These are phyloP conservation scores for Sebastes hubbsi DNA, from an alignment of 2,797 vertebrate species.

Conservation along the genomic window DNA sequence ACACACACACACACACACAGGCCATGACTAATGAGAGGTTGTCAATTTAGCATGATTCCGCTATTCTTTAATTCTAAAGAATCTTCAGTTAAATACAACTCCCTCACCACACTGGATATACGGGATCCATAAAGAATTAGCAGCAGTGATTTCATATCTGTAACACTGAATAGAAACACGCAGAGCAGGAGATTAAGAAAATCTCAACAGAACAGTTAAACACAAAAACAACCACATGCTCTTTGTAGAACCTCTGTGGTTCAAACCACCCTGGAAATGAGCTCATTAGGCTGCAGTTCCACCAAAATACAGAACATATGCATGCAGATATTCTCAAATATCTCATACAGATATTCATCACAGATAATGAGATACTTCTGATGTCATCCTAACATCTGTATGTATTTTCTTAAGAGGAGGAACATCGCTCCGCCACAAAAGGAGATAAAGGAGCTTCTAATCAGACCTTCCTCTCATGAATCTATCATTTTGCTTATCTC, in stretches of 20 bases:
- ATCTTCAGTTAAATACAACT: background rate
- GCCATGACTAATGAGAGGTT: background rate
- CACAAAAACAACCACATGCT: background rate
- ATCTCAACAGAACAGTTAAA: background rate
- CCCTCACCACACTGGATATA: background rate
- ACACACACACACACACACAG: background rate
- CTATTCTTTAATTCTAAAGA: background rate
- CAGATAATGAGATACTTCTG: background rate
- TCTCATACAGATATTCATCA: background rate
- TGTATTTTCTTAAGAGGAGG: background rate
- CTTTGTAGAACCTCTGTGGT: background rate
- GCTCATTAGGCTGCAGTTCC: background rate
- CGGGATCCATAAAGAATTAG: background rate
- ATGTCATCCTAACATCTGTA: background rate
- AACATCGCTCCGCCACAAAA: background rate
- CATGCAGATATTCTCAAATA: background rate
- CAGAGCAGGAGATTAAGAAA: background rate
- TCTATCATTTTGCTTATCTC: background rate
- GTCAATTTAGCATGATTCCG: background rate
- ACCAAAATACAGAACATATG: constrained; percentile 11
- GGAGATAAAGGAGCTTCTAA: background rate
- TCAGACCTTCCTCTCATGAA: background rate
- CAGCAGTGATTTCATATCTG: background rate
- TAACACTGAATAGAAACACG: background rate
- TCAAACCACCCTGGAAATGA: background rate